A percentile compares a stretch with the other conserved stretches of the same genome.
Conservation (phyloP, 2,113 vertebrate genomes). For the Pan paniscus region DNA sequence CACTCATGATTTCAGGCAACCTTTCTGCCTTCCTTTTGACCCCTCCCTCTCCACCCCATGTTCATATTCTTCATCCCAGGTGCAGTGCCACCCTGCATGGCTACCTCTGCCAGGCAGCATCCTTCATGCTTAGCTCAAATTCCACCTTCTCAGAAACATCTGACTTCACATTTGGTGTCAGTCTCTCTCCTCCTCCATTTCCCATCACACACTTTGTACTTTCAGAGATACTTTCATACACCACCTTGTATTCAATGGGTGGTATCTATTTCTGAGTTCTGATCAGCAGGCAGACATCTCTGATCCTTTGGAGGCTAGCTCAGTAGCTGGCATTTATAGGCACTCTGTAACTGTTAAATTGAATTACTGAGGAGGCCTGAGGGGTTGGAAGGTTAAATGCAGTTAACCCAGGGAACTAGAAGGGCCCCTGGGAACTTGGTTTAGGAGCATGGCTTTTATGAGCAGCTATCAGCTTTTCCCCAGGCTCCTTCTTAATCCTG, state of each 20-base stretch:
- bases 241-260: neutral
- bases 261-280: neutral
- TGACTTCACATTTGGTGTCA: neutral
- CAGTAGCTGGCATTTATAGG: neutral
- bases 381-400: slow-evolving; percentile 1
- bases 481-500: neutral
- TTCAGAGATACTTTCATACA: neutral
- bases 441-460: neutral
- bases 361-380: neutral
- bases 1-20: neutral
- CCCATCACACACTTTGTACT: neutral
- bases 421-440: neutral
- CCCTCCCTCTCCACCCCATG: neutral
- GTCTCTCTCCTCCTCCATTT: fast-evolving
- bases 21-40: neutral
- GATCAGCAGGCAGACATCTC: neutral
- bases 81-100: neutral
- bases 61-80: fast-evolving
- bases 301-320: neutral
- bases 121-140: neutral
- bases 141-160: neutral
- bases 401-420: slow-evolving; percentile 1
- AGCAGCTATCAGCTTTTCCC: neutral
- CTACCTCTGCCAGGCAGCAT: neutral
- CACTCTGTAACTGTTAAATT: neutral